Base-by-base conservation (phyloP, 2,888 invertebrate species). In the Tachina grossa region DNA sequence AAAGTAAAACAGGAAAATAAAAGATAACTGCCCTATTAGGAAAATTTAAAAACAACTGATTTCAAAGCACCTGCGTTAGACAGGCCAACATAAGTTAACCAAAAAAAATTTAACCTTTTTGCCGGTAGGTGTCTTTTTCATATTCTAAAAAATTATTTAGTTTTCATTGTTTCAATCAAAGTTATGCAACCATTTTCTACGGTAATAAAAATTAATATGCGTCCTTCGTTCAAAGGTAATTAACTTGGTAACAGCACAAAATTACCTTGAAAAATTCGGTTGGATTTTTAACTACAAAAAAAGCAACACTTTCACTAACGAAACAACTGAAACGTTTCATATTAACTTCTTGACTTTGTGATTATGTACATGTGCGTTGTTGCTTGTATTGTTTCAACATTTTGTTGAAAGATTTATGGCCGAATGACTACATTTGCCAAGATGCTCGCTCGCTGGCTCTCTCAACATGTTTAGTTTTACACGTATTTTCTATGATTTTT, bases 181-280 rank as follows among this genome's bases (percentile, higher is more conserved):
- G 88, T 90, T 90, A 90, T 90, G 91, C 89, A 90, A 90, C 89
- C 81, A 89, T 90, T 90, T 89, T 88, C 88, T 88, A 90, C 87
- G 91, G 88, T 66, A 88, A 91, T 91, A 90, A 91, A 90, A 90
- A 90, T 90, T 90, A 90, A 90, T 90, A 90, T 90, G 88, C 89
- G 90, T 89, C 91, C 91, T 91, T 91, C 89, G 88, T 76, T 78
- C 59, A 75, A 68, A 63, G 72, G 75, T 57, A 86, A 87, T 87
- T 87, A 86, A 83, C 81, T 81, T 83, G 49, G 61, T 57, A 77
- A 85, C 66, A 72, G 53, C 69, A 63, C 16, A 49, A 82, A 82
- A 69, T 83, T 72, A 81, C 75, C 69, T 78, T 85, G 63, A 76
- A 78, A 76, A 76, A 72, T 39, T 81, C 14, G 61, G 31, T 68